Conservation (phyloP, 2,888 invertebrate genomes). For the Caenorhabditis japonica region DNA sequence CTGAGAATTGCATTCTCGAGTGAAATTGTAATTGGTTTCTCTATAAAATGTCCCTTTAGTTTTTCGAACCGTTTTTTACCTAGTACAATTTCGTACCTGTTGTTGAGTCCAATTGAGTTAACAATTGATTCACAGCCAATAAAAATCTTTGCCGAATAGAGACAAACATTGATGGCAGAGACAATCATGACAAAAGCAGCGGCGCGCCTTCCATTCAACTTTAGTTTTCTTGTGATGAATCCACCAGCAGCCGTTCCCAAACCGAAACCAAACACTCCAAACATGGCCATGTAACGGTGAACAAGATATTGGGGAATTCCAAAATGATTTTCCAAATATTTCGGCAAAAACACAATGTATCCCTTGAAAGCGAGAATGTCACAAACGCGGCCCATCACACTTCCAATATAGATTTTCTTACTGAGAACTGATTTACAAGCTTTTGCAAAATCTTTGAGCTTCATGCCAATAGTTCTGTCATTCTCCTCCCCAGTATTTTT, state of each 20-base stretch:
- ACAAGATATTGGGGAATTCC: slow-evolving; percentile 76
- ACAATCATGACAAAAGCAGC: slow-evolving; percentile 69
- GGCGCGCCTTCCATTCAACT: slow-evolving; percentile 60
- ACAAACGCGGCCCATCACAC: slow-evolving; percentile 73
- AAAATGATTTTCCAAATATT: slow-evolving; percentile 77
- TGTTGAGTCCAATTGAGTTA: slow-evolving; percentile 66
- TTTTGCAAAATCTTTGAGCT: slow-evolving; percentile 58
- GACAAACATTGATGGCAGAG: slow-evolving; percentile 66
- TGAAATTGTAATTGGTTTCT: slow-evolving; percentile 71
- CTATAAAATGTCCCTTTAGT: slow-evolving; percentile 42
- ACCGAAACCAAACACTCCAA: slow-evolving; percentile 77
- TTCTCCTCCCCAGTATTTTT: slow-evolving; percentile 26
- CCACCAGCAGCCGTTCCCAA: slow-evolving; percentile 71
- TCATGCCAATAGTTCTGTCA: slow-evolving; percentile 35
- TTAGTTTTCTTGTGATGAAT: slow-evolving; percentile 65
- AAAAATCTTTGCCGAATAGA: slow-evolving; percentile 72
- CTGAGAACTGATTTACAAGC: slow-evolving; percentile 67
- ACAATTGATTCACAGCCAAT: slow-evolving; percentile 74
- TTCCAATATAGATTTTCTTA: slow-evolving; percentile 70
- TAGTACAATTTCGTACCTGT: slow-evolving; percentile 35
- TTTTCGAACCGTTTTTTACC: slow-evolving; percentile 1
- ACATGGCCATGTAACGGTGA: slow-evolving; percentile 75
- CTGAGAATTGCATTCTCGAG: slow-evolving; percentile 75
- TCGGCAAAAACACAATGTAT: slow-evolving; percentile 76
- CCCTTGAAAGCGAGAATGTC: slow-evolving; percentile 77